These are phyloP conservation scores for Pheosia tremula DNA, from an alignment of 2,888 invertebrate species.

Conservation along the genomic window DNA sequence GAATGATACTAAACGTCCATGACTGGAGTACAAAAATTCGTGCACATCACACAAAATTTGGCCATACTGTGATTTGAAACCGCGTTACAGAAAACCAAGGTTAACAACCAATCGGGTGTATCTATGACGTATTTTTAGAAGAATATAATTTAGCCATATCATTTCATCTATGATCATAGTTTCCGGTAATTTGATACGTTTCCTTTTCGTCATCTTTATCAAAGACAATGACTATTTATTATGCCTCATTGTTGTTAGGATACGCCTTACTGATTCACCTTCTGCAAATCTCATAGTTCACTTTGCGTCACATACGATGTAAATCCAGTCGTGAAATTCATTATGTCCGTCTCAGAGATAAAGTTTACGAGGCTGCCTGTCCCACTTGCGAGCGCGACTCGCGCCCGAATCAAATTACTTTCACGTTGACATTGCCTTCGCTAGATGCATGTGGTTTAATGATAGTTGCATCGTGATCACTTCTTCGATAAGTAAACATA, in stretches of 20 bases:
- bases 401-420: slow-evolving; percentile 34
- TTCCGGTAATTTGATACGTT: too few relatives aligned
- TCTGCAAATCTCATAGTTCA: background rate
- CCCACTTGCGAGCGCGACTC: slow-evolving; percentile 13
- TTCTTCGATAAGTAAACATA: too few relatives aligned
- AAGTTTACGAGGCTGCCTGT: slow-evolving; percentile 27
- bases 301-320: slow-evolving; percentile 4
- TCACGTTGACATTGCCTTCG: slow-evolving; percentile 28
- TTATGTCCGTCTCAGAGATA: slow-evolving; percentile 14
- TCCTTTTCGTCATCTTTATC: too few relatives aligned
- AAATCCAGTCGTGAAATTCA: slow-evolving; percentile 15
- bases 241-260: background rate
- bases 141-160: too few relatives aligned
- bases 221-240: background rate
- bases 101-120: too few relatives aligned
- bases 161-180: too few relatives aligned
- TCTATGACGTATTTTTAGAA: too few relatives aligned
- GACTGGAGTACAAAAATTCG: too few relatives aligned
- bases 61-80: too few relatives aligned
- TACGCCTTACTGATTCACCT: background rate
- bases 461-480: slow-evolving; percentile 5
- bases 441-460: slow-evolving; percentile 14
- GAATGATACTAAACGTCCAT: too few relatives aligned
- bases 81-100: too few relatives aligned
- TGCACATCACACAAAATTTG: too few relatives aligned